Evolutionary conservation across 2,888 invertebrate species (phyloP), one percentile per base, ranked within the genome.

Genomic region (Leucophora obtusa): DNA sequence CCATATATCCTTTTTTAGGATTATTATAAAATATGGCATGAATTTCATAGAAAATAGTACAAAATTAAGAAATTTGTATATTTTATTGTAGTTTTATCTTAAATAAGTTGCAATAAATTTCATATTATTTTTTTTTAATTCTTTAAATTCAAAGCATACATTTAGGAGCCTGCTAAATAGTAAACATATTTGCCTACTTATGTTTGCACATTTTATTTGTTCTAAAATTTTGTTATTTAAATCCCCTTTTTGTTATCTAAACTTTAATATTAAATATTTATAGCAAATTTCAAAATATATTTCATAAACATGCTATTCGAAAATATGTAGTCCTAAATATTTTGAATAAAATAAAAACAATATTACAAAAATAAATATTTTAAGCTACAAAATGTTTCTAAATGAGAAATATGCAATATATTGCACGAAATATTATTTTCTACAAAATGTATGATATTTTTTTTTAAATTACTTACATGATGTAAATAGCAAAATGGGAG

Each of bases 381-480:
- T 51, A 38, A 58, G 43, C 33, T 33, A 63, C 24, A 56, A 38
- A 76, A 35, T 35, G 8, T 35, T 38, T 38, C 38, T 38, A 47
- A 47, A 47, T 6, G 43, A 47, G n/a, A 47, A 47, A n/a, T 63
- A 56, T 33, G 58, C 63, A 63, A 43, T 50, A 70, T 17, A 65
- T 54, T 66, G 66, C 70, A 77, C 65, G 71, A 77, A 58, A 65
- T 71, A 47, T 63, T 53, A 58, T 65, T 65, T 56, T 28, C 71
- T 70, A 65, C n/a, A 47, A 47, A 47, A 47, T 47, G n/a, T 47
- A 47, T 47, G 43, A 47, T 47, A 47, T 47, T 77, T 65, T 47
- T 77, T 65, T 65, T 53, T 38, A 59, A 71, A 71, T 53, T 71
- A 77, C 59, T 66, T 59, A 71, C 47, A 66, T 66, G 59, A 54